Conservation (phyloP, 2,888 invertebrate genomes). For the Callinectes sapidus region DNA sequence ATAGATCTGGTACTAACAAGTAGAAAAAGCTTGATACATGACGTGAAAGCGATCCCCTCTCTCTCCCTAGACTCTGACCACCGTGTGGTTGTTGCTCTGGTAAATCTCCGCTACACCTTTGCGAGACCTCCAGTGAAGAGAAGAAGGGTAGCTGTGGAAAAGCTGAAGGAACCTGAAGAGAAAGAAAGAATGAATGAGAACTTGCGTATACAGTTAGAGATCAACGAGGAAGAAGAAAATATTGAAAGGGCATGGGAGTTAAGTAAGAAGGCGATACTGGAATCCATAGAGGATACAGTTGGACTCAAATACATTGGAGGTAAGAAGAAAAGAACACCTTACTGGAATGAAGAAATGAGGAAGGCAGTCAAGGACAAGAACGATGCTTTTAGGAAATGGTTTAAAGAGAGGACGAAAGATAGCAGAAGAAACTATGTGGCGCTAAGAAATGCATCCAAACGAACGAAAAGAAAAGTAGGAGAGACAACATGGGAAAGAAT, state of each 20-base stretch:
- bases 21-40: slow-evolving; percentile 18
- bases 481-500: slow-evolving; percentile 20
- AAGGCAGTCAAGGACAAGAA: slow-evolving; percentile 19
- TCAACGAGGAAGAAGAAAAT: neutral
- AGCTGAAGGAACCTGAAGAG: neutral
- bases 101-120: neutral
- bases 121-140: neutral
- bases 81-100: slow-evolving; percentile 7
- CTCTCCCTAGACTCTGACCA: slow-evolving; percentile 5
- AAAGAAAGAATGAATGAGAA: slow-evolving; percentile 13
- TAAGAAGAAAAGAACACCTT: slow-evolving; percentile 20
- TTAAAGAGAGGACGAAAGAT: slow-evolving; percentile 12
- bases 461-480: neutral
- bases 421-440: slow-evolving; percentile 20
- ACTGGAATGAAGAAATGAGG: neutral
- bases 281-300: neutral
- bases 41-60: slow-evolving; percentile 5
- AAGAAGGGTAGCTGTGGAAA: slow-evolving; percentile 7
- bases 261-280: slow-evolving; percentile 30
- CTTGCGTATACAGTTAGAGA: neutral
- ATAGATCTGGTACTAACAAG: slow-evolving; percentile 1
- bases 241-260: neutral
- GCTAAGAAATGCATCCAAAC: neutral
- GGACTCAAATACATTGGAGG: slow-evolving; percentile 14
- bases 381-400: slow-evolving; percentile 2